Evolutionary conservation across 1,140 invertebrate species (phyloP), one percentile per base, ranked within the genome.

Genomic region (Aporrectodea caliginosa): DNA sequence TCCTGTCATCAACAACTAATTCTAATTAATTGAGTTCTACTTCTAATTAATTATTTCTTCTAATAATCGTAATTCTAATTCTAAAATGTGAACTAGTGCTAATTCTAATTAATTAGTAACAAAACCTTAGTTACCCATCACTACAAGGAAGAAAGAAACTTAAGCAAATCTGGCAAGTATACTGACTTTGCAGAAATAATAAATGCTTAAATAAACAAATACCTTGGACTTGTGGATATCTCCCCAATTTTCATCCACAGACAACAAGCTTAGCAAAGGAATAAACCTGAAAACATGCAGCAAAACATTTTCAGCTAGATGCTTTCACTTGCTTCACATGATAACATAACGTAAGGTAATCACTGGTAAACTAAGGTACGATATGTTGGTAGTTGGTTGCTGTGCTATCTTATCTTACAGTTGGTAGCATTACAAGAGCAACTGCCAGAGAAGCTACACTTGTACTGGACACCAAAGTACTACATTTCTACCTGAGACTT

Each of bases 161-260:
- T n/a, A n/a, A n/a, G n/a, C n/a, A n/a, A n/a, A n/a, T n/a, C n/a
- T n/a, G n/a, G n/a, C n/a, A n/a, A n/a, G n/a, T n/a, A n/a, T n/a
- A n/a, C n/a, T 78, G 0, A 16, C 2, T 33, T 69, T 6, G 22
- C 30, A 22, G 16, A 80, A 16, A 33, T 32, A 6, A 12, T 22
- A 73, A 16, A 22, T 69, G 31, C 68, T 31, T 70, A 43, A 35
- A 80, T n/a, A 30, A 81, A 34, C n/a, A 81, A 83, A 81, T 88
- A 92, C 92, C 92, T 91, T 97, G 93, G 84, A 98, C 96, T 90
- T 98, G 96, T 72, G 96, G 95, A 91, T 95, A 98, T 58, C 94
- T 92, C 80, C 94, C 94, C 90, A 97, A 96, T 90, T 97, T 97
- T 88, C 96, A 98, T 80, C 94, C 95, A 86, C 95, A 97, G 0